Percentiles rank a stretch among this genome's conserved stretches.
Evolutionary conservation across 2,797 vertebrate genomes (phyloP).

Genomic region (Melopsittacus undulatus): DNA sequence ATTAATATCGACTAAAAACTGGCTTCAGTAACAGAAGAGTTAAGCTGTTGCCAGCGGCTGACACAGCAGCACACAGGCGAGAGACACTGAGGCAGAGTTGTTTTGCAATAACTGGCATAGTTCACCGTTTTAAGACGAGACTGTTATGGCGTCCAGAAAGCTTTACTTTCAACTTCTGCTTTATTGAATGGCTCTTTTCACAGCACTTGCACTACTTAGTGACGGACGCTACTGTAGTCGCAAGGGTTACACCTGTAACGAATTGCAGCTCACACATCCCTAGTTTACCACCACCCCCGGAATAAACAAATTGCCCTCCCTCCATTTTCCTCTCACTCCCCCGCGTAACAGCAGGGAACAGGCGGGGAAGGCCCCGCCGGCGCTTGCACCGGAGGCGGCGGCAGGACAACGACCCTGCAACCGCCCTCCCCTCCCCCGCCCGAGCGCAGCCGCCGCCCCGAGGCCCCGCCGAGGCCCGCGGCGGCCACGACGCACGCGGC

Average conservation of each 20-base stretch:
- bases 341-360: too few relatives aligned
- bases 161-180: constrained; percentile 35
- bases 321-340: too few relatives aligned
- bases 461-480: neutral
- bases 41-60: neutral
- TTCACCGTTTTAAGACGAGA: constrained; percentile 56
- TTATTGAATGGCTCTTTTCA: neutral
- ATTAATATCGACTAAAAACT: neutral
- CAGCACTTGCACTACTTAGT: neutral
- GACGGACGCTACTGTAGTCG: neutral
- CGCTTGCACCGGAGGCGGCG: neutral
- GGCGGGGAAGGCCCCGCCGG: neutral
- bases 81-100: neutral
- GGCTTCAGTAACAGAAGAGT: neutral
- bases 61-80: neutral
- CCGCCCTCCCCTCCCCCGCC: neutral
- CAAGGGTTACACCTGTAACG: constrained; percentile 6
- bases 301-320: neutral
- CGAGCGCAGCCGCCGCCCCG: too few relatives aligned
- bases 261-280: neutral
- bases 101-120: constrained; percentile 55
- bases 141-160: constrained; percentile 46
- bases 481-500: neutral
- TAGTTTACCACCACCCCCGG: neutral
- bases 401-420: neutral